Base-by-base conservation (phyloP, 2,113 vertebrate genomes). In the Cryptomyrus ogoouensis region DNA sequence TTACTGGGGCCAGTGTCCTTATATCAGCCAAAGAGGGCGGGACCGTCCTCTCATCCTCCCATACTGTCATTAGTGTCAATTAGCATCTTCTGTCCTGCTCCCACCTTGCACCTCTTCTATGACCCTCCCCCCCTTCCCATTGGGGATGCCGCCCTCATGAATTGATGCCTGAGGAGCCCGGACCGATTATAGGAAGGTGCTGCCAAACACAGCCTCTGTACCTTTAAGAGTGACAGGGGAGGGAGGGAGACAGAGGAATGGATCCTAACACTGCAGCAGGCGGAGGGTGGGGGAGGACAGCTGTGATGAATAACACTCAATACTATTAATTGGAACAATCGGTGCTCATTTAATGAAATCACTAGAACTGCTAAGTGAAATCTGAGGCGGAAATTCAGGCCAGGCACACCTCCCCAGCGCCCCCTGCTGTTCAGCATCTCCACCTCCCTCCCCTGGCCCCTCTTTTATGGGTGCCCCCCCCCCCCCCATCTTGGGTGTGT, bases 271-370 rank as follows among this genome's bases (percentile, higher is more conserved):
- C 92, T 92, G 89, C 88, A 92, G 84, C 80, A 90, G 88, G 89
- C 35, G 21, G 21, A 4, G 19, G 53, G 53, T 56, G 24, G 6
- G 56, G 56, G 24, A 2, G 24, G 56, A 96, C 96, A 97, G 95
- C 95, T 95, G 94, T 97, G 97, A 97, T 97, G 96, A 97, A 97
- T 96, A 97, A 97, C 96, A 96, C 95, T 97, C 96, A 97, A 96
- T 97, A 97, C 96, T 96, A 97, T 97, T 97, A 97, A 98, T 97
- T 97, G 96, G 96, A 97, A 96, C 96, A 97, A 97, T 97, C 95
- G 94, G 96, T 96, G 96, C 96, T 97, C 96, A 97, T 97, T 97
- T 97, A 96, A 97, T 94, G 94, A 96, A 97, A 97, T 97, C 97
- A 96, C 94, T 95, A 93, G 93, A 95, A 96, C 95, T 96, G 95